A percentile compares a stretch with the other conserved stretches of the same genome.
These are phyloP conservation scores for Himalopsyche tibetana DNA, from an alignment of 2,888 invertebrate genomes.

Conservation along the genomic window DNA sequence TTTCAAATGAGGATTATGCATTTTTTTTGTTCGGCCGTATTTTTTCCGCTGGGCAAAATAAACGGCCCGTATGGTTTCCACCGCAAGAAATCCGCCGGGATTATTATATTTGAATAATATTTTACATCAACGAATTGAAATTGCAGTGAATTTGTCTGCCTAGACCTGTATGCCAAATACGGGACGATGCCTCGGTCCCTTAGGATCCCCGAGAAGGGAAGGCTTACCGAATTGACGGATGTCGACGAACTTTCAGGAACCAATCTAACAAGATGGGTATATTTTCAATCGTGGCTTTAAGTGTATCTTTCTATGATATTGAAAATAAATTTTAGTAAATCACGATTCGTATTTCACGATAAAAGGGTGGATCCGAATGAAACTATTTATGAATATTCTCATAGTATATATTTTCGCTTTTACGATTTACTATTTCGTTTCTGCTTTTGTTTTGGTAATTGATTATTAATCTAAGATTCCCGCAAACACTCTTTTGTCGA, in stretches of 20 bases:
- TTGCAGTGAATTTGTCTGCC: constrained; percentile 59
- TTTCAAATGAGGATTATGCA: background rate
- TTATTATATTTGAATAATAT: constrained; percentile 59
- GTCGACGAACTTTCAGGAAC: constrained; percentile 60
- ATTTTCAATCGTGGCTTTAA: background rate
- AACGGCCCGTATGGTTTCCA: background rate
- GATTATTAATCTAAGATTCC: too few species aligned
- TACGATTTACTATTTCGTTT: too few species aligned
- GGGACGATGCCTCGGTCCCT: constrained; percentile 46
- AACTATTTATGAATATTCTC: background rate
- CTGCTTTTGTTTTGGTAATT: too few species aligned
- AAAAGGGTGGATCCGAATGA: background rate
- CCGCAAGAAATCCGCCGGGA: constrained; percentile 52
- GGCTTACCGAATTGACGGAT: constrained; percentile 57
- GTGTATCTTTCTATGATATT: too few species aligned
- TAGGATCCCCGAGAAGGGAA: constrained; percentile 45
- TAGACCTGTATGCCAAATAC: constrained; percentile 50
- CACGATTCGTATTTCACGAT: too few species aligned
- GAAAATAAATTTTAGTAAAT: too few species aligned
- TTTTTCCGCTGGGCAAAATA: constrained; percentile 1
- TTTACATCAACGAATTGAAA: constrained; percentile 63
- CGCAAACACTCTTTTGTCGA: too few species aligned
- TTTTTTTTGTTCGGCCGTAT: background rate
- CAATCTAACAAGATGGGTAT: constrained; percentile 42
- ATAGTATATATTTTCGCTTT: too few species aligned